Evolutionary conservation across 2,797 vertebrate species (phyloP).

Genomic region (Brachyrhaphis roseni): DNA sequence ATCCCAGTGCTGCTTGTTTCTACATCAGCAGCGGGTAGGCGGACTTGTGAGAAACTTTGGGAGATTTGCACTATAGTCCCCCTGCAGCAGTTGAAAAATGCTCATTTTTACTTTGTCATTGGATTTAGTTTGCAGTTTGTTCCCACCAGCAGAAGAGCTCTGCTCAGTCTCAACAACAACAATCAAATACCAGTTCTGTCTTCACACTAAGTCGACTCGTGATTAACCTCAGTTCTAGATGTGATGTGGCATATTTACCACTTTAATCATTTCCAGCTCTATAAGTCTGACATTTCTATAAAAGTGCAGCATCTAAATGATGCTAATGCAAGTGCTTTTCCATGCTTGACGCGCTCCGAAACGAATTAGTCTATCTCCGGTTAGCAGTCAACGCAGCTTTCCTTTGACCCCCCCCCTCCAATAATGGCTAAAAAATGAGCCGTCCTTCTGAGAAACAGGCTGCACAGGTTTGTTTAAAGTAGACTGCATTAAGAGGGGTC

Average conservation of each 20-base stretch:
- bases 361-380: slow-evolving; percentile 71
- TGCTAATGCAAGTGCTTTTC: slow-evolving; percentile 71
- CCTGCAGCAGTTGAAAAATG: slow-evolving; percentile 17
- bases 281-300: slow-evolving; percentile 74
- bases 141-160: slow-evolving; percentile 42
- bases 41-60: slow-evolving; percentile 56
- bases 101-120: slow-evolving; percentile 18
- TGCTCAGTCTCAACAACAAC: slow-evolving; percentile 36
- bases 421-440: slow-evolving; percentile 53
- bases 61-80: slow-evolving; percentile 26
- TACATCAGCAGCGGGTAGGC: slow-evolving; percentile 50
- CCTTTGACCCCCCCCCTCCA: slow-evolving; percentile 28
- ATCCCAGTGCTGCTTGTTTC: slow-evolving; percentile 61
- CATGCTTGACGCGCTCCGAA: slow-evolving; percentile 68
- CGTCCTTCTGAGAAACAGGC: slow-evolving; percentile 38
- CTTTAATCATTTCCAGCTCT: slow-evolving; percentile 76
- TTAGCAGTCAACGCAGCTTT: slow-evolving; percentile 43
- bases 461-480: slow-evolving; percentile 72
- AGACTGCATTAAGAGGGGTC: slow-evolving; percentile 62
- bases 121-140: slow-evolving; percentile 42
- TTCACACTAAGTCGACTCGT: slow-evolving; percentile 58
- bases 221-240: slow-evolving; percentile 58
- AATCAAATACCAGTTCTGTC: slow-evolving; percentile 55
- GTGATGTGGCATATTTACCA: slow-evolving; percentile 52
- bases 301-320: slow-evolving; percentile 71